These are phyloP conservation scores for Meriones unguiculatus DNA, from an alignment of 2,113 vertebrate genomes.

Conservation along the genomic window DNA sequence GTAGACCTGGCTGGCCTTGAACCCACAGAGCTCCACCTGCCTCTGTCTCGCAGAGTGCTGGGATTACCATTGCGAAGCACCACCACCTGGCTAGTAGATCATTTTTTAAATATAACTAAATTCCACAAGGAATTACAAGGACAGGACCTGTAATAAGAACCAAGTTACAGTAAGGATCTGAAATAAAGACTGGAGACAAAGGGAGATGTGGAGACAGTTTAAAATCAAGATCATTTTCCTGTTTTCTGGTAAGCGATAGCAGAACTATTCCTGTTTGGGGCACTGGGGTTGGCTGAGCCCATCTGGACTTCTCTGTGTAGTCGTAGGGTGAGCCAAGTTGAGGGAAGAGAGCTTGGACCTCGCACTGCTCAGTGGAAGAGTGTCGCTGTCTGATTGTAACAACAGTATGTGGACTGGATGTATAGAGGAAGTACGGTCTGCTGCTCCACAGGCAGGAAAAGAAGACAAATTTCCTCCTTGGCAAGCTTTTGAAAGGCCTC, in stretches of 20 bases:
- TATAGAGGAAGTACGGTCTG: not conserved
- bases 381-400: not conserved
- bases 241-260: not conserved
- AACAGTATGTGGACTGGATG: not conserved
- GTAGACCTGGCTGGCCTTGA: not conserved
- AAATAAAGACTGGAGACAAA: slow-evolving; percentile 5
- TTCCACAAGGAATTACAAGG: not conserved
- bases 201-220: not conserved
- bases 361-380: not conserved
- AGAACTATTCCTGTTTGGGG: not conserved
- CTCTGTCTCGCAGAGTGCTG: not conserved
- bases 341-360: not conserved
- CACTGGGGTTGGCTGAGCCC: not conserved
- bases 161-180: not conserved
- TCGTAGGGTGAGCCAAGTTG: not conserved
- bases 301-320: not conserved
- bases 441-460: not conserved
- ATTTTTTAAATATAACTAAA: not conserved
- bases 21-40: not conserved
- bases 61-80: not conserved
- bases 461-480: not conserved
- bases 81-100: not conserved
- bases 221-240: slow-evolving; percentile 24
- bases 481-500: not conserved
- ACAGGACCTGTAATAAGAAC: not conserved